Evolutionary conservation across 2,113 vertebrate genomes (phyloP), one percentile per base, ranked within the genome.

Genomic region (Emberiza fucata): DNA sequence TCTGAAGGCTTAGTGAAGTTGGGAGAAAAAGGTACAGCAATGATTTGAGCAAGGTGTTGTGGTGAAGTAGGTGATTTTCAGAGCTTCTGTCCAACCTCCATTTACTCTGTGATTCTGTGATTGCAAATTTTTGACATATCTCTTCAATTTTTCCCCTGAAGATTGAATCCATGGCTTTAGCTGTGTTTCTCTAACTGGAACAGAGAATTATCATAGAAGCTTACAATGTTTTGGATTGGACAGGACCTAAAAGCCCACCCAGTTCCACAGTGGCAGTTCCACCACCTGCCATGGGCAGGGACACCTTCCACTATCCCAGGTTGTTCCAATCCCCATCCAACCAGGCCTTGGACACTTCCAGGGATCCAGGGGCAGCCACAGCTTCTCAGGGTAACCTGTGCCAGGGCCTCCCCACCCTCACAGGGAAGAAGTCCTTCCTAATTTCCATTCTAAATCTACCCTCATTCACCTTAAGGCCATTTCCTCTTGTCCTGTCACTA

Each of bases 311-410:
- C 31, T 6, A 0, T 0, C 1, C 29, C 75, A 57, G 18, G 7
- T 0, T 56, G 57, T 31, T 72, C 76, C 48, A 31, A 64, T 11
- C 31, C 42, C 50, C 0, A 0, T 50, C 37, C 51, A 65, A 0
- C 68, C 66, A 42, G 35, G 25, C 12, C 37, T 88, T 65, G 68
- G 10, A 14, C 37, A 59, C 5, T 33, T 2, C 11, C 33, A 50
- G 37, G 66, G 44, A 28, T 42, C 27, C 29, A 54, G 18, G 21
- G 17, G 18, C 66, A 81, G 42, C 27, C 76, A 57, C 59, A 65
- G 33, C 44, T 65, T 2, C 15, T 37, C 59, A 33, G 68, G 22
- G 10, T 3, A 45, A 0, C 22, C 37, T 51, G 12, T 51, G 33
- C 86, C 86, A 72, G 44, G 50, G 17, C 8, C 27, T 51, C 0